Percentiles rank a stretch among this genome's conserved stretches.
phyloP scores from a whole-genome alignment of 53 echinoderm and acorn worm species.

The Holothuria leucospilota region DNA sequence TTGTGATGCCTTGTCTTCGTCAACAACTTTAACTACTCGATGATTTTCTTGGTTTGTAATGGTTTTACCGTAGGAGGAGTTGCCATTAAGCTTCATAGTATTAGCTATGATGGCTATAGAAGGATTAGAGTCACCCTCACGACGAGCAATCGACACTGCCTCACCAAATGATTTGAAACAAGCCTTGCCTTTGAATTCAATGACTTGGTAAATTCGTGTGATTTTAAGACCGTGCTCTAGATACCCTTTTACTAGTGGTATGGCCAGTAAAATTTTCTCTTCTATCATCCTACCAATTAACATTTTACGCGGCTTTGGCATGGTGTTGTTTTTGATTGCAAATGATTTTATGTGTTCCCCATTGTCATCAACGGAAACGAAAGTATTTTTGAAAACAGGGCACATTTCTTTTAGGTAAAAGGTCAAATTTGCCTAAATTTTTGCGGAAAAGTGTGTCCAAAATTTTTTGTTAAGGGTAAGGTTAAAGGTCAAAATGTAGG shows the following conservation, averaged over 20 bases:
- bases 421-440: no score
- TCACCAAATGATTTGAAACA: conserved; percentile 55
- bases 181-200: conserved; percentile 25
- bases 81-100: not conserved
- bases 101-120: conserved; percentile 4
- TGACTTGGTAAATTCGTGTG: conserved; percentile 28
- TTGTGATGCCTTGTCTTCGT: conserved; percentile 4
- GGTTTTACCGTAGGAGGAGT: conserved; percentile 35
- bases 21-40: conserved; percentile 11
- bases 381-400: conserved; percentile 50
- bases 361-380: conserved; percentile 40
- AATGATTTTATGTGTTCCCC: conserved; percentile 59
- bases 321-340: not conserved
- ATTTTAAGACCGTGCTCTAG: conserved; percentile 38
- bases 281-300: conserved; percentile 65
- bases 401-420: no score
- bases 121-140: conserved; percentile 13
- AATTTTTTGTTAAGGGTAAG: no score
- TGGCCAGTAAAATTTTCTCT: conserved; percentile 50
- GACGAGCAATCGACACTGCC: conserved; percentile 54
- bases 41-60: conserved; percentile 41
- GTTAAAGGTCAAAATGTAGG: no score
- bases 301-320: conserved; percentile 52
- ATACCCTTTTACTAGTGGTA: conserved; percentile 54
- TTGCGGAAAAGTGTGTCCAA: no score